phyloP scores from a whole-genome alignment of 2,797 vertebrate genomes.

The Crenuchus spilurus region DNA sequence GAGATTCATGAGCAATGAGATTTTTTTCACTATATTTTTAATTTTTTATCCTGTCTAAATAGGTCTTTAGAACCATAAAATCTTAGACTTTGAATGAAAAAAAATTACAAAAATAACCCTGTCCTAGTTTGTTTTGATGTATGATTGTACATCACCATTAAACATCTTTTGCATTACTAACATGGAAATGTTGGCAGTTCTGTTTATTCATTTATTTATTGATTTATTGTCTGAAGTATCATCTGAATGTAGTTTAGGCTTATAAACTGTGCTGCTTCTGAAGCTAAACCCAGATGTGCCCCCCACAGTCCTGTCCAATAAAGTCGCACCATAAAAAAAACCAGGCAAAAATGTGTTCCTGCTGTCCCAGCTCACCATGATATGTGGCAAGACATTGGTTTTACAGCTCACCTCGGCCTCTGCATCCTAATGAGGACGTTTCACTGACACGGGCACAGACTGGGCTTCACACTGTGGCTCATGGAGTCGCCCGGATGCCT shows the following conservation, averaged over 20 bases:
- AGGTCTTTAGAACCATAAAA: too few species aligned
- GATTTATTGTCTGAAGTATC: slow-evolving; percentile 24
- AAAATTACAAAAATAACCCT: too few species aligned
- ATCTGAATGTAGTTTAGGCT: slow-evolving; percentile 25
- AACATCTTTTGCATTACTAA: too few species aligned
- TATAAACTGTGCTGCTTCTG: slow-evolving; percentile 3
- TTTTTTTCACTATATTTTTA: too few species aligned
- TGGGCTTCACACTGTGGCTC: slow-evolving; percentile 5
- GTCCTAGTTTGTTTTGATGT: too few species aligned
- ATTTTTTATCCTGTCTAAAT: too few species aligned
- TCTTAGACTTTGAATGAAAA: too few species aligned
- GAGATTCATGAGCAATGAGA: too few species aligned
- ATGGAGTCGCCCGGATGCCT: slow-evolving; percentile 6
- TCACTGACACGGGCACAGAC: slow-evolving; percentile 14
- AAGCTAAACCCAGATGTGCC: slow-evolving; percentile 29
- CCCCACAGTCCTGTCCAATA: slow-evolving; percentile 17
- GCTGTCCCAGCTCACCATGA: slow-evolving; percentile 62
- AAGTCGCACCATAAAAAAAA: slow-evolving; percentile 42
- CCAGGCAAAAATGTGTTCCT: slow-evolving; percentile 52
- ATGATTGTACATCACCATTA: too few species aligned
- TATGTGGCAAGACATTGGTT: slow-evolving; percentile 70
- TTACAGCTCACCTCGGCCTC: slow-evolving; percentile 57
- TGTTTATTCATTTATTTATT: too few species aligned
- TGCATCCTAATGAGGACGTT: slow-evolving; percentile 70
- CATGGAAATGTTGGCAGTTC: too few species aligned